Conservation (phyloP, 2,113 vertebrate species). For the Pampusana beccarii region DNA sequence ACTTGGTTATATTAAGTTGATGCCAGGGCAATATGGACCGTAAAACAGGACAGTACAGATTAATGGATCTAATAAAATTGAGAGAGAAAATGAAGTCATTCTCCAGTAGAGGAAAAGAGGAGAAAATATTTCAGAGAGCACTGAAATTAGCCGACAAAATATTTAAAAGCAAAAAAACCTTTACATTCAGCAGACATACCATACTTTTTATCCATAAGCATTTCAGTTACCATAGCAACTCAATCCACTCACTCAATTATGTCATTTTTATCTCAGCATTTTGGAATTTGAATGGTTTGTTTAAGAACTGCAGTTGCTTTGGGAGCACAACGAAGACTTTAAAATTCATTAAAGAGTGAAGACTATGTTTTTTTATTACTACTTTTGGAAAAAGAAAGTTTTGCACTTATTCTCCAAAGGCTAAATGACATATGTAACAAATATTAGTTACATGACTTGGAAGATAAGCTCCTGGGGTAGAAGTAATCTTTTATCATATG, state of each 20-base stretch:
- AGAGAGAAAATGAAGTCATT: constrained; percentile 29
- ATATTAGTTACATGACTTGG: not conserved
- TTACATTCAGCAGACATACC: constrained; percentile 26
- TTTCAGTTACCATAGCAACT: constrained; percentile 73
- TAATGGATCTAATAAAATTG: constrained; percentile 14
- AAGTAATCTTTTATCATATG: not conserved
- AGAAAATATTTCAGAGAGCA: constrained; percentile 19
- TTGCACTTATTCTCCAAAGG: not conserved
- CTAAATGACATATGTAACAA: not conserved
- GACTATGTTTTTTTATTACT: not conserved
- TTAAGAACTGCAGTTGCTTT: constrained; percentile 64
- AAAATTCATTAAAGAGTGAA: constrained; percentile 20
- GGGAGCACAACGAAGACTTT: constrained; percentile 44
- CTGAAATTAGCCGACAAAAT: constrained; percentile 59
- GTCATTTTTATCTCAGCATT: constrained; percentile 74
- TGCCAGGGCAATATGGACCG: not conserved
- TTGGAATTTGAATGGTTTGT: constrained; percentile 72
- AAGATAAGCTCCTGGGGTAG: not conserved
- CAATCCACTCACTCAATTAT: constrained; percentile 66
- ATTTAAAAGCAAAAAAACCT: not conserved
- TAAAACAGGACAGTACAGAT: constrained; percentile 17
- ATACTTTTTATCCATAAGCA: constrained; percentile 69
- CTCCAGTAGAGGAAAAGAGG: constrained; percentile 13
- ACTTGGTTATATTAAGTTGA: not conserved
- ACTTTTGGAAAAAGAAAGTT: not conserved